Evolutionary conservation across 2,113 vertebrate species (phyloP), one percentile per base, ranked within the genome.

Genomic region (Mirounga angustirostris): DNA sequence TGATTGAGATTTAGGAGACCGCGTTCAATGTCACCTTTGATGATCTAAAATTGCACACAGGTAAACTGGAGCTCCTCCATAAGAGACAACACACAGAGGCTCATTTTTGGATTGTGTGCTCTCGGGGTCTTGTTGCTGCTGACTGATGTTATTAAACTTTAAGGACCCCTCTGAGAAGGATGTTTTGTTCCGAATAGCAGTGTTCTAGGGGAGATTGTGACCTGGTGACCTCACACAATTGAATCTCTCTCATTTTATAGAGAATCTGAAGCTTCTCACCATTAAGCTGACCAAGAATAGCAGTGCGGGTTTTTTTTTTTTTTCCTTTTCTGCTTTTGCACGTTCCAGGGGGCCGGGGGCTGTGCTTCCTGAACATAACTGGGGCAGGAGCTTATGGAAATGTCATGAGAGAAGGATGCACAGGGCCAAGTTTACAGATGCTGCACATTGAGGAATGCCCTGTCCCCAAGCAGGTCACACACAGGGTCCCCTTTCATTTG

Each of bases 211-310:
- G 92, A 95, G 63, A 79, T 0, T 12, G 83, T 91, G 87, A 97
- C 92, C 96, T 12, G 88, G 90, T 73, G 88, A 95, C 92, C 88
- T 92, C 92, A 30, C 92, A 73, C 92, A 80, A 88, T 74, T 61
- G 81, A 90, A 85, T 96, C 82, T 61, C 92, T 97, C 95, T 97
- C 84, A 91, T 98, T 96, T 92, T 91, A 54, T 63, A 82, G 40
- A 95, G 65, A 97, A 93, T 85, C 36, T 36, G 81, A 88, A 92
- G 65, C 59, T 50, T 59, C 88, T 96, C 16, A 11, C 96, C 58
- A 94, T 96, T 90, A 95, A 94, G 71, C 84, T 46, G 54, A 79
- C 96, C 73, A 54, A 95, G 96, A 97, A 98, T 96, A 98, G 92
- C 97, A 85, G 40, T 2, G 40, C 0, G 0, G 21, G 67, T 0